Conservation (phyloP, 1,140 invertebrate species). For the Archivesica marissinica region DNA sequence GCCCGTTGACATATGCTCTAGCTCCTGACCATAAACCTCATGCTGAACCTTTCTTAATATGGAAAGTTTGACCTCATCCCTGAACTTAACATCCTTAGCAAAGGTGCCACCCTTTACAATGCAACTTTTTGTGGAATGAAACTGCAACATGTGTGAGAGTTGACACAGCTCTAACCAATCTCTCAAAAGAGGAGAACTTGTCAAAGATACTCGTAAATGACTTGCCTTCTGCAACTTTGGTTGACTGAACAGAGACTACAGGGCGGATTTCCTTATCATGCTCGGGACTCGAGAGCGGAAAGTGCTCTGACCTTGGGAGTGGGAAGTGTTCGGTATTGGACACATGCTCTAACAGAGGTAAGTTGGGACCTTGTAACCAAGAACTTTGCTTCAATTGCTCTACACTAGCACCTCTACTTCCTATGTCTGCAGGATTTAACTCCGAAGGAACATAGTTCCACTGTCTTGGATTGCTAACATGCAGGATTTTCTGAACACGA, state of each 20-base stretch:
- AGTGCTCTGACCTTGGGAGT: neutral
- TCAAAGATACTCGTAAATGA: neutral
- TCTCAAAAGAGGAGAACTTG: neutral
- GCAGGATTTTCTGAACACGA: slow-evolving; percentile 6
- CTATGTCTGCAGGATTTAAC: neutral
- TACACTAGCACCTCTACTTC: neutral
- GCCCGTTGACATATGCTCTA: neutral
- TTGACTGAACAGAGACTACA: neutral
- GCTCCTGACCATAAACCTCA: neutral
- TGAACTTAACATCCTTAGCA: slow-evolving; percentile 12
- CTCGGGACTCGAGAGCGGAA: slow-evolving; percentile 1
- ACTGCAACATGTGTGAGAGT: neutral
- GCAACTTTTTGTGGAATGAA: slow-evolving; percentile 17
- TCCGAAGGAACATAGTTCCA: slow-evolving; percentile 4
- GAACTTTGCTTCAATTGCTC: neutral
- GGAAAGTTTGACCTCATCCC: neutral
- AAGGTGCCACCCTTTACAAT: slow-evolving; percentile 36
- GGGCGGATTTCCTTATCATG: slow-evolving; percentile 11
- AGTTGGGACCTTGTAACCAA: neutral
- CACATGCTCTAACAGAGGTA: neutral
- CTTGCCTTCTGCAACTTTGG: neutral
- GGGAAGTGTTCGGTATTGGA: neutral
- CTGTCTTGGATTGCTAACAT: neutral
- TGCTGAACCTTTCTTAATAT: neutral
- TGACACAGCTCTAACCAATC: neutral